Evolutionary conservation across 2,888 invertebrate species (phyloP), one percentile per base, ranked within the genome.

Genomic region (Microchrysa polita): DNA sequence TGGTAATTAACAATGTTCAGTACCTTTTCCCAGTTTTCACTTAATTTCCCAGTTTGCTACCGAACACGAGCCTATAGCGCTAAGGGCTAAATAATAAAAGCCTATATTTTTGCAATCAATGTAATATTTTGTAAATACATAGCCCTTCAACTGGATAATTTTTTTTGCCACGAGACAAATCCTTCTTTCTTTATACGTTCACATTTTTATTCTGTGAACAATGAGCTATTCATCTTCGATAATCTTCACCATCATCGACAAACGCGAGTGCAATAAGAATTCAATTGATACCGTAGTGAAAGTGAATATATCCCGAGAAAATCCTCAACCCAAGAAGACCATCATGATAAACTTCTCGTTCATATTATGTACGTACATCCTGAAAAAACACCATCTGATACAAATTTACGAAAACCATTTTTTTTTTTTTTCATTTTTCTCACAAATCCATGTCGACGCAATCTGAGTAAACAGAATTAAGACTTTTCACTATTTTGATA

Each of bases 391-490:
- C 55, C 55, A 69, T 52, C 9, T 57, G 69, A 69, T 69, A 69
- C 69, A 69, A 67, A 65, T 65, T 65, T 65, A 48, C 65, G 48
- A 34, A 22, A 18, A 22, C 44, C 44, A 20, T 65, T 65, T 69
- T 67, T 7, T 40, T n/a, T n/a, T n/a, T n/a, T n/a, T n/a, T n/a
- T n/a, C n/a, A n/a, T n/a, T n/a, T n/a, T n/a, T n/a, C n/a, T n/a
- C n/a, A n/a, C 20, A 55, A 69, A 42, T 55, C 40, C 57, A 57
- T 55, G 34, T 69, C 69, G 69, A 52, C 48, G 69, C 57, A 72
- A 72, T 72, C 60, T 72, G 72, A 40, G 60, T 44, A 72, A 72
- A 72, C 72, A 72, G 72, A 72, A 72, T 72, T 72, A 69, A 67
- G 72, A 48, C 71, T 72, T 59, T 44, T 48, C 48, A 48, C 23